Conservation (phyloP, 1,140 invertebrate genomes). For the Macrobrachium rosenbergii region DNA sequence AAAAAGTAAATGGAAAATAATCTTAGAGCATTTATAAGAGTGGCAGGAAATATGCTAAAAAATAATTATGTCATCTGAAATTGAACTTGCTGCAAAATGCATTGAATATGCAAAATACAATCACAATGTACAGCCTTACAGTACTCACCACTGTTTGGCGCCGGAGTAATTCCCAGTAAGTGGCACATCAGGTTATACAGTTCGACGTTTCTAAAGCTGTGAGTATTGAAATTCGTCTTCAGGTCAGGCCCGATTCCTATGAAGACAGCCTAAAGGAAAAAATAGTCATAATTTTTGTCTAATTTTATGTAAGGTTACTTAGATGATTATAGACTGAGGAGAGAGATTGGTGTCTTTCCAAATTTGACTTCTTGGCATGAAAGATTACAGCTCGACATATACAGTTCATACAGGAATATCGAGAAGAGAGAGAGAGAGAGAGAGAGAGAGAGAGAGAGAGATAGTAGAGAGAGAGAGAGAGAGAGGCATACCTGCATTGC, state of each 20-base stretch:
- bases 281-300: not conserved
- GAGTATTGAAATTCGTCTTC: conserved; percentile 67
- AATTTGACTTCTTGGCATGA: too few relatives aligned
- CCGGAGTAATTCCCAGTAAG: conserved; percentile 69
- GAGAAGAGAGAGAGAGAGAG: too few relatives aligned
- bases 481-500: conserved; percentile 63
- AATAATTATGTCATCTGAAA: not conserved
- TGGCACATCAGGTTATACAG: conserved; percentile 72
- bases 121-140: not conserved
- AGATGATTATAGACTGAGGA: too few relatives aligned
- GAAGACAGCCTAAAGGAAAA: conserved; percentile 70
- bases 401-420: too few relatives aligned
- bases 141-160: conserved; percentile 69
- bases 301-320: not conserved
- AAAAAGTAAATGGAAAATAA: too few relatives aligned
- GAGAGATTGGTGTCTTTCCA: too few relatives aligned
- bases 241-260: conserved; percentile 72
- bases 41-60: not conserved
- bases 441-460: not conserved
- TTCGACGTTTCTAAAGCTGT: conserved; percentile 71
- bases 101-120: not conserved
- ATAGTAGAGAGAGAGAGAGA: not conserved
- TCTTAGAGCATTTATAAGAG: not conserved
- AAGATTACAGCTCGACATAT: too few relatives aligned
- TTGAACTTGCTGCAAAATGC: not conserved